Evolutionary conservation across 2,888 invertebrate genomes (phyloP).

Genomic region (Orthosia cruda): DNA sequence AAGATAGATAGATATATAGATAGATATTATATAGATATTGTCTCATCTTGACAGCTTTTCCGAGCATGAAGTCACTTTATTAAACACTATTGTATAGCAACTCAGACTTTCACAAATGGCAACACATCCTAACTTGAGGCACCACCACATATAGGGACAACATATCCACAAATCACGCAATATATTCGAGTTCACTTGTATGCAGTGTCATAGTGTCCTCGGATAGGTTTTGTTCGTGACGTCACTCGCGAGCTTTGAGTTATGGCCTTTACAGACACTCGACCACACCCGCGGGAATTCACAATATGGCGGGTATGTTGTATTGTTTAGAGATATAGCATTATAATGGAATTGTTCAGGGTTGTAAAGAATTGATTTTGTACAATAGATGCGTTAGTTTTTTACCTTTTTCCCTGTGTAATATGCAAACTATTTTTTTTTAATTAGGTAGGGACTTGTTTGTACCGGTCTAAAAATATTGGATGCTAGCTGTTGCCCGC

Average conservation of each 20-base stretch:
- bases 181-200: slow-evolving; percentile 61
- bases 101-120: neutral
- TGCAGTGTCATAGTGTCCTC: slow-evolving; percentile 51
- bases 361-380: neutral
- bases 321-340: slow-evolving; percentile 21
- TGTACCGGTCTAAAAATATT: too few species aligned
- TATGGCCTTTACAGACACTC: slow-evolving; percentile 50
- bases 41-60: neutral
- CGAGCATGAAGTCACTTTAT: neutral
- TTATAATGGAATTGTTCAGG: slow-evolving; percentile 15
- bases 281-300: slow-evolving; percentile 50
- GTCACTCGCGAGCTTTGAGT: slow-evolving; percentile 52
- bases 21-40: too few species aligned
- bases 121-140: slow-evolving; percentile 33
- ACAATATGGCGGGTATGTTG: too few species aligned
- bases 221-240: slow-evolving; percentile 63
- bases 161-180: slow-evolving; percentile 45
- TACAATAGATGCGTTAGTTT: slow-evolving; percentile 1
- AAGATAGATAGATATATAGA: too few species aligned
- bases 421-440: too few species aligned
- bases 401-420: neutral
- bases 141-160: slow-evolving; percentile 37
- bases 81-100: neutral
- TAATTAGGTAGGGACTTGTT: too few species aligned
- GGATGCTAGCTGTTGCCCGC: too few species aligned